Conservation (phyloP, 2,888 invertebrate species). For the Netelia fuscicornis region DNA sequence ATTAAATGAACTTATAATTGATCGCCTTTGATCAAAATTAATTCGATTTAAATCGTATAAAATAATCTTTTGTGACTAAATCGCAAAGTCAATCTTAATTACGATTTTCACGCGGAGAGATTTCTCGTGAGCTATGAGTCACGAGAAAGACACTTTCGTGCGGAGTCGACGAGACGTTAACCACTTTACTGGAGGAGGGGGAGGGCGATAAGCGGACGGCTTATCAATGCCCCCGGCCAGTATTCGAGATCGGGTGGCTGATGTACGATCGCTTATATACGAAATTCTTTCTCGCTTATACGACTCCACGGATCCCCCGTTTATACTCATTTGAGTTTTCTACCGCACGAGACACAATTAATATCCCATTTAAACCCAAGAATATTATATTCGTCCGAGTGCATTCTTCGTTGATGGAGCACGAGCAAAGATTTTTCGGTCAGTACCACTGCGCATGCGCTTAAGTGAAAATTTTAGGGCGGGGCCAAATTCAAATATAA, state of each 20-base stretch:
- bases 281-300: slow-evolving; percentile 27
- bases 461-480: too few species aligned
- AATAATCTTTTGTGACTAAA: too few species aligned
- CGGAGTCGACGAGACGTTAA: slow-evolving; percentile 30
- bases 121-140: slow-evolving; percentile 1
- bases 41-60: too few species aligned
- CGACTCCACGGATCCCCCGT: neutral
- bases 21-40: too few species aligned
- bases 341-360: too few species aligned
- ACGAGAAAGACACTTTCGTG: slow-evolving; percentile 10
- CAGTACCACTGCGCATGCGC: too few species aligned
- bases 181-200: slow-evolving; percentile 32
- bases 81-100: neutral
- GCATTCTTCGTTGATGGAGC: too few species aligned
- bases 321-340: too few species aligned
- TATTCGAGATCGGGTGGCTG: slow-evolving; percentile 29
- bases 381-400: too few species aligned
- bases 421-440: too few species aligned
- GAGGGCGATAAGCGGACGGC: slow-evolving; percentile 37
- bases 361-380: too few species aligned
- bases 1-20: neutral
- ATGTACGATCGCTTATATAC: slow-evolving; percentile 26
- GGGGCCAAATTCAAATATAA: too few species aligned
- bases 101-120: neutral
- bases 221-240: slow-evolving; percentile 49